phyloP scores from a whole-genome alignment of 2,888 invertebrate genomes.

The Tubulanus polymorphus region DNA sequence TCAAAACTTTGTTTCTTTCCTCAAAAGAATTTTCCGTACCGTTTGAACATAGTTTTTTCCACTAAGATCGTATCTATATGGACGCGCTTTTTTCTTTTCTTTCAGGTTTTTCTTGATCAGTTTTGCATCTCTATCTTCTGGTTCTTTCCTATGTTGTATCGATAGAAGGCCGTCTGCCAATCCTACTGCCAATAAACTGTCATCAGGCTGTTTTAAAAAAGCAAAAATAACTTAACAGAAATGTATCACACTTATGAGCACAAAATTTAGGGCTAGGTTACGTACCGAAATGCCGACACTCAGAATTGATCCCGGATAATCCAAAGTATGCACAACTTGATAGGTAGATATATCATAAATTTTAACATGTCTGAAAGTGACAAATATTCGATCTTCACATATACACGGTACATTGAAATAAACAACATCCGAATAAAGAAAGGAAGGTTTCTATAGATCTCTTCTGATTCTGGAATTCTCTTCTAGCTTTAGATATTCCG shows the following conservation, averaged over 20 bases:
- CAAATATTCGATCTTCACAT: too few relatives aligned
- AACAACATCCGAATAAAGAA: too few relatives aligned
- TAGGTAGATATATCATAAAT: conserved; percentile 84
- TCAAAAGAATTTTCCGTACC: too few relatives aligned
- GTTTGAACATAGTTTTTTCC: conserved; percentile 26
- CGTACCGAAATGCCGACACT: conserved; percentile 71
- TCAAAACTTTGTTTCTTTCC: background rate
- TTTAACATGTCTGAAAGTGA: conserved; percentile 68
- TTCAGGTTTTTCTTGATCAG: conserved; percentile 8
- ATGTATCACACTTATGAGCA: too few relatives aligned
- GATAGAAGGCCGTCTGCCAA: conserved; percentile 90
- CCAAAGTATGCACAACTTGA: conserved; percentile 80
- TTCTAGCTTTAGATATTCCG: too few relatives aligned
- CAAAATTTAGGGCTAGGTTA: conserved; percentile 14
- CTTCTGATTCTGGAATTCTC: too few relatives aligned
- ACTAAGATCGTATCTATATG: conserved; percentile 28
- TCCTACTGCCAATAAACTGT: conserved; percentile 83
- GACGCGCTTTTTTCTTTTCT: conserved; percentile 30
- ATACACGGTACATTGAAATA: too few relatives aligned
- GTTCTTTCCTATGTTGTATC: conserved; percentile 67
- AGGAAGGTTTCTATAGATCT: too few relatives aligned
- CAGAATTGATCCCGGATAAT: conserved; percentile 85
- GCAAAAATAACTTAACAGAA: conserved; percentile 5
- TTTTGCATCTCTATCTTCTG: conserved; percentile 45
- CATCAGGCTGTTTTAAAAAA: conserved; percentile 62